A percentile compares a stretch with the other conserved stretches of the same genome.
These are phyloP conservation scores for Drosophila parvula DNA, from an alignment of 1,140 invertebrate genomes.

Conservation along the genomic window DNA sequence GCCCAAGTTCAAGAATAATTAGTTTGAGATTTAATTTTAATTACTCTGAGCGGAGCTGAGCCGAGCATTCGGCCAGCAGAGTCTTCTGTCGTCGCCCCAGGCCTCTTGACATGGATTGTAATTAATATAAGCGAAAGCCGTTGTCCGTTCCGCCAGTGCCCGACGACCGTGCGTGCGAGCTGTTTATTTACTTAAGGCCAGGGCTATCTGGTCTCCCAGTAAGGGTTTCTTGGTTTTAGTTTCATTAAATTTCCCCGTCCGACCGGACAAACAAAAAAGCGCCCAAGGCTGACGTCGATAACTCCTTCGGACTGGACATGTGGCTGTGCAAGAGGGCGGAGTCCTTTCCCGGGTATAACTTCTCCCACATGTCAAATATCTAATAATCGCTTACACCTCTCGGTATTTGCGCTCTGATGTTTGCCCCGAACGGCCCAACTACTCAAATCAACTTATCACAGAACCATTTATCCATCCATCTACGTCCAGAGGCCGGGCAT, in stretches of 20 bases:
- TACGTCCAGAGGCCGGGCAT: conserved; percentile 30
- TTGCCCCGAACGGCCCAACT: conserved; percentile 3
- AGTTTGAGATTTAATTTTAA: conserved; percentile 84
- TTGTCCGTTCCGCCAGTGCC: conserved; percentile 14
- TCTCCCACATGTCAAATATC: conserved; percentile 37
- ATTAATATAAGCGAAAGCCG: conserved; percentile 68
- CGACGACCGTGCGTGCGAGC: conserved; percentile 36
- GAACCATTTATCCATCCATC: conserved; percentile 31
- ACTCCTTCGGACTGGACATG: conserved; percentile 9
- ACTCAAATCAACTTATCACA: conserved; percentile 32
- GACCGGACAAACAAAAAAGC: conserved; percentile 52
- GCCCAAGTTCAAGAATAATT: conserved; percentile 77
- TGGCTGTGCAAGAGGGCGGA: neutral
- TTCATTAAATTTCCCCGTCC: conserved; percentile 67
- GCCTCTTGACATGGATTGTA: conserved; percentile 72
- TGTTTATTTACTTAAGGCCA: conserved; percentile 73
- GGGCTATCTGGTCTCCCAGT: conserved; percentile 32
- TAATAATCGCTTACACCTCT: conserved; percentile 44
- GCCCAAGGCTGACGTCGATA: conserved; percentile 22
- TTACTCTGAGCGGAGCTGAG: conserved; percentile 62
- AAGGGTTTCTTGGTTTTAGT: conserved; percentile 67
- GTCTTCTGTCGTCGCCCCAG: conserved; percentile 55
- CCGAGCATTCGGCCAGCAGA: conserved; percentile 24
- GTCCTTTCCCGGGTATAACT: conserved; percentile 6
- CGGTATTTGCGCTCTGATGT: conserved; percentile 9